Evolutionary conservation across 1,140 invertebrate genomes (phyloP), one percentile per base, ranked within the genome.

Genomic region (Triops longicaudatus): DNA sequence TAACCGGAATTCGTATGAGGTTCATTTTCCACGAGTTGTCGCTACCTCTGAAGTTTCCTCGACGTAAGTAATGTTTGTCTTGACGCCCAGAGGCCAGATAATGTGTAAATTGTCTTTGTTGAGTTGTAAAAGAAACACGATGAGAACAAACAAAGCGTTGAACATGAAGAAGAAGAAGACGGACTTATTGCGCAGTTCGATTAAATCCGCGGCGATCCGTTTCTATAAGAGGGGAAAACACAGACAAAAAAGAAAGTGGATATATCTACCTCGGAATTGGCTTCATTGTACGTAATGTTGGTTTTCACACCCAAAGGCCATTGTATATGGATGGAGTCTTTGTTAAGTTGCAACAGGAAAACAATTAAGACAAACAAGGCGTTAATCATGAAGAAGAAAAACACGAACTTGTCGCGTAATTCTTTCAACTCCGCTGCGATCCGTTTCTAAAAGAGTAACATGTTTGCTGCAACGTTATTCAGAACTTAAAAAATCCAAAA

Each of bases 91-190:
- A 82, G 93, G 95, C 95, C 94, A 97, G 85, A 95, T 88, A 86
- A 97, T 90, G 87, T 97, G 94, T 82, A 97, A 89, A 86, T 93
- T 92, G 87, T 97, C 94, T 90, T 97, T 98, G 88, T 97, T 96
- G 86, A 97, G 89, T 91, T 98, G 97, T 82, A 98, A 92, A 86
- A 98, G 92, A 87, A 98, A 96, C 83, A 98, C 95, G 86, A 98
- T 94, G 86, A 99, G 91, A 84, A 98, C 95, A 89, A 98, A 99
- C 82, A 99, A 91, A 85, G 96, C 94, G 90, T 99, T 99, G 88
- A 98, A 92, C 95, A 99, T 98, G 88, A 98, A 93, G 91, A 98
- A 98, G 81, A 94, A 94, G 86, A 98, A 98, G 78, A 97, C 95
- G 81, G 94, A 93, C 86, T 97, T 97, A 90, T 98, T 98, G 81